These are phyloP conservation scores for Drosophila albomicans DNA, from an alignment of 1,140 invertebrate species.

Conservation along the genomic window DNA sequence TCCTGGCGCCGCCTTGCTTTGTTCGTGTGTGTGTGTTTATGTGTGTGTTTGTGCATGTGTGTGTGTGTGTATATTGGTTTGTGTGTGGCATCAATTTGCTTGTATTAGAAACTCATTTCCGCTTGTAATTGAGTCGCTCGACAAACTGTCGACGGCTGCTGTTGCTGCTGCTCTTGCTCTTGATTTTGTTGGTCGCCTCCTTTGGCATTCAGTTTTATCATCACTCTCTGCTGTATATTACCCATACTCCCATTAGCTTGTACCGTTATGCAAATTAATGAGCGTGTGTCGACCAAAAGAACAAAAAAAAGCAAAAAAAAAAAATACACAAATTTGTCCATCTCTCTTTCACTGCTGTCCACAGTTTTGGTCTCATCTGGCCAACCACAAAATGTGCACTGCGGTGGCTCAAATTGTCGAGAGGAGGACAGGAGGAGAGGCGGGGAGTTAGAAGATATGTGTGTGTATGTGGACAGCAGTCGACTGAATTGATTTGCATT, in stretches of 20 bases:
- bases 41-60: constrained; percentile 12
- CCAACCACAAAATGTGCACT: constrained; percentile 20
- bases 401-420: background rate
- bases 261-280: constrained; percentile 54
- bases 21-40: constrained; percentile 5
- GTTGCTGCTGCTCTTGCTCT: background rate
- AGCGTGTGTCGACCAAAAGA: constrained; percentile 25
- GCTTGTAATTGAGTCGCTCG: constrained; percentile 73
- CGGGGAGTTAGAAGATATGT: background rate
- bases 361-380: background rate
- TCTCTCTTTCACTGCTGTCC: background rate
- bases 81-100: constrained; percentile 67
- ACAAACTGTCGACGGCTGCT: constrained; percentile 46
- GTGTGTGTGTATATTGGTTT: constrained; percentile 10
- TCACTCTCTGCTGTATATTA: background rate
- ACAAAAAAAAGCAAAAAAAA: too few species aligned
- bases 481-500: constrained; percentile 45
- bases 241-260: constrained; percentile 15
- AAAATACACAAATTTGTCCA: background rate
- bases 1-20: constrained; percentile 22
- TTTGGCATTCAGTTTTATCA: too few species aligned
- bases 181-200: background rate
- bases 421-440: too few species aligned
- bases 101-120: constrained; percentile 79
- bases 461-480: background rate